These are phyloP conservation scores for Oscheius sp. DNA, from an alignment of 2,888 invertebrate species.

Conservation along the genomic window DNA sequence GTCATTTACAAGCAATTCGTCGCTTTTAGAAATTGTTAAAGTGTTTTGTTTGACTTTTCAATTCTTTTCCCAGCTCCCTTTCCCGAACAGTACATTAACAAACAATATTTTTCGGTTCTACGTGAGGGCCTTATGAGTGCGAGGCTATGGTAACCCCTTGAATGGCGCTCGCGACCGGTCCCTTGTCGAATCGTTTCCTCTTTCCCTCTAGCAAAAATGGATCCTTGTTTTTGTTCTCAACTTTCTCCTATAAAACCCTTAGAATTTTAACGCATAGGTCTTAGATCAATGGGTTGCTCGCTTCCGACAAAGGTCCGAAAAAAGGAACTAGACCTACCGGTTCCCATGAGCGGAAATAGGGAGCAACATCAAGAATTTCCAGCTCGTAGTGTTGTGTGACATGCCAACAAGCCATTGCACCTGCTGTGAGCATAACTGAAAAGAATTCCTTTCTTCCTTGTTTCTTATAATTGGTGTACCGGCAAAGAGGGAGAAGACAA, in stretches of 20 bases:
- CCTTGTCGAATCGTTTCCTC: too few species aligned
- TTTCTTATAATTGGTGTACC: too few species aligned
- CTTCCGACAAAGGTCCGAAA: too few species aligned
- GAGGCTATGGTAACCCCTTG: background rate
- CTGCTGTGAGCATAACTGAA: constrained; percentile 81
- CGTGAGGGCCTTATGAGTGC: background rate
- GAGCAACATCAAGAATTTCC: constrained; percentile 89
- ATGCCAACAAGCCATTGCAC: constrained; percentile 85
- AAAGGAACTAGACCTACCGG: constrained; percentile 61
- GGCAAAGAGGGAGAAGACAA: constrained; percentile 86
- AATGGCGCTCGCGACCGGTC: background rate
- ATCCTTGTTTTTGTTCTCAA: too few species aligned
- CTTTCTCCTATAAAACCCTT: too few species aligned
- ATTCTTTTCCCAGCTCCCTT: background rate
- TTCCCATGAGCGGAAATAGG: constrained; percentile 88
- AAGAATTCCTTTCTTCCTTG: too few species aligned
- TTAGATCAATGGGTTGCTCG: too few species aligned
- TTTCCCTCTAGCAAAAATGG: too few species aligned
- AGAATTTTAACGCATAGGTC: too few species aligned
- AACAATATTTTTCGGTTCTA: too few species aligned
- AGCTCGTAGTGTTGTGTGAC: constrained; percentile 86
- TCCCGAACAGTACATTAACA: background rate
- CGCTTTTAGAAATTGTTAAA: background rate
- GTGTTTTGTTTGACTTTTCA: background rate
- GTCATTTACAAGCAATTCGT: too few species aligned